A percentile compares a stretch with the other conserved stretches of the same genome.
These are phyloP conservation scores for Aphyosemion australe DNA, from an alignment of 2,113 vertebrate species.

Conservation along the genomic window DNA sequence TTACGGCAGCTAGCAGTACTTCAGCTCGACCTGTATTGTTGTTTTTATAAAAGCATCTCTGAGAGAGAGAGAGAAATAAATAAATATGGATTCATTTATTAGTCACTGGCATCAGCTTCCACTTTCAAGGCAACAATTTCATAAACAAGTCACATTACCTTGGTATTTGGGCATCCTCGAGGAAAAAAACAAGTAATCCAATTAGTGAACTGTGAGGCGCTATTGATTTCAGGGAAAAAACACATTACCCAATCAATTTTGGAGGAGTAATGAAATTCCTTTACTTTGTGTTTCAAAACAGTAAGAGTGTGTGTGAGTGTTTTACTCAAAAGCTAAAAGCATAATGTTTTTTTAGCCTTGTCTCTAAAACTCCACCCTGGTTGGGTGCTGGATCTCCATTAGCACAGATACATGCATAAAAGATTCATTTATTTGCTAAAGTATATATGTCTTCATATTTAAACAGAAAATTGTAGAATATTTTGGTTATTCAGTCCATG, in stretches of 20 bases:
- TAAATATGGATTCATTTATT: slow-evolving; percentile 44
- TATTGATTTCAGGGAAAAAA: slow-evolving; percentile 70
- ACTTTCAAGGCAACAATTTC: slow-evolving; percentile 72
- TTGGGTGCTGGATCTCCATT: too few species aligned
- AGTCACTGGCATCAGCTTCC: slow-evolving; percentile 55
- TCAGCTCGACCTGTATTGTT: slow-evolving; percentile 44
- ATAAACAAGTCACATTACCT: slow-evolving; percentile 73
- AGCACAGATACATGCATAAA: too few species aligned
- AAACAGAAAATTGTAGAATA: too few species aligned
- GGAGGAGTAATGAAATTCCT: slow-evolving; percentile 69
- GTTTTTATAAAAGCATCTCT: slow-evolving; percentile 31
- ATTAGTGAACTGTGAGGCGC: slow-evolving; percentile 70
- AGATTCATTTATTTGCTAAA: too few species aligned
- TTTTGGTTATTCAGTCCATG: too few species aligned
- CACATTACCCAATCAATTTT: slow-evolving; percentile 69
- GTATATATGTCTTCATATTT: too few species aligned
- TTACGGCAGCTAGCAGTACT: slow-evolving; percentile 35
- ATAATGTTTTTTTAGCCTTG: slow-evolving; percentile 49
- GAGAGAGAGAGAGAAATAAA: slow-evolving; percentile 12
- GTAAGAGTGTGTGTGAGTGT: background rate
- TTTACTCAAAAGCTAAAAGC: slow-evolving; percentile 25
- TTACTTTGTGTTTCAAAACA: slow-evolving; percentile 52
- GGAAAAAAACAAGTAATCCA: slow-evolving; percentile 72
- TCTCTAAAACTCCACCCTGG: slow-evolving; percentile 16
- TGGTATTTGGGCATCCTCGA: slow-evolving; percentile 69